Percentiles rank a stretch among this genome's conserved stretches.
Evolutionary conservation across 2,888 invertebrate species (phyloP).

Genomic region (Heliconius cydno): DNA sequence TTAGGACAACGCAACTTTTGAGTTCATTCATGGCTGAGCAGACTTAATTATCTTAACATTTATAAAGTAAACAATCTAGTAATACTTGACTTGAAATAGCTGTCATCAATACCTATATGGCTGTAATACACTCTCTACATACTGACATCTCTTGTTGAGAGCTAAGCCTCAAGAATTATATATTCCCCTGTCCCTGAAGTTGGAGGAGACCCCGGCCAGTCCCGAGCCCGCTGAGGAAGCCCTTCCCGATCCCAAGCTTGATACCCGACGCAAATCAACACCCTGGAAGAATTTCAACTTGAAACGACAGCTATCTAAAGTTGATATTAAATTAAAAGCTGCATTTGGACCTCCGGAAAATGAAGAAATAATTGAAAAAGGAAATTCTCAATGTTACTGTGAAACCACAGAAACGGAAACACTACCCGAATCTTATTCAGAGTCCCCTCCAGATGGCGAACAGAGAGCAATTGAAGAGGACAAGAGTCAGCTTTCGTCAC

Average conservation of each 20-base stretch:
- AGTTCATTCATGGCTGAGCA: neutral
- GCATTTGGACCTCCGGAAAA: slow-evolving; percentile 81
- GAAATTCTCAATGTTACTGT: slow-evolving; percentile 73
- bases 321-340: slow-evolving; percentile 89
- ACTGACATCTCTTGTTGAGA: slow-evolving; percentile 44
- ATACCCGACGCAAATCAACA: slow-evolving; percentile 85
- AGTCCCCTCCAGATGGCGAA: slow-evolving; percentile 57
- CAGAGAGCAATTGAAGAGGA: slow-evolving; percentile 52
- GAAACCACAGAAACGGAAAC: slow-evolving; percentile 59
- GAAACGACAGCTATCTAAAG: slow-evolving; percentile 91
- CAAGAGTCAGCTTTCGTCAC: slow-evolving; percentile 57
- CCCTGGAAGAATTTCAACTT: slow-evolving; percentile 91
- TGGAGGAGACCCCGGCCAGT: slow-evolving; percentile 64
- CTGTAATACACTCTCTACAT: slow-evolving; percentile 24
- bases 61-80: neutral
- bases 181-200: slow-evolving; percentile 70
- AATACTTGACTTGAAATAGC: slow-evolving; percentile 28
- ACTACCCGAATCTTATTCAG: slow-evolving; percentile 57
- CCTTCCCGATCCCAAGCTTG: slow-evolving; percentile 63
- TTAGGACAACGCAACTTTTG: neutral
- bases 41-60: neutral
- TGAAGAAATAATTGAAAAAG: slow-evolving; percentile 61
- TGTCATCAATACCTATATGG: slow-evolving; percentile 30
- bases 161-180: slow-evolving; percentile 64
- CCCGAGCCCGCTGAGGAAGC: slow-evolving; percentile 60